These are phyloP conservation scores for Rhagologus leucostigma DNA, from an alignment of 2,113 vertebrate species.

Conservation along the genomic window DNA sequence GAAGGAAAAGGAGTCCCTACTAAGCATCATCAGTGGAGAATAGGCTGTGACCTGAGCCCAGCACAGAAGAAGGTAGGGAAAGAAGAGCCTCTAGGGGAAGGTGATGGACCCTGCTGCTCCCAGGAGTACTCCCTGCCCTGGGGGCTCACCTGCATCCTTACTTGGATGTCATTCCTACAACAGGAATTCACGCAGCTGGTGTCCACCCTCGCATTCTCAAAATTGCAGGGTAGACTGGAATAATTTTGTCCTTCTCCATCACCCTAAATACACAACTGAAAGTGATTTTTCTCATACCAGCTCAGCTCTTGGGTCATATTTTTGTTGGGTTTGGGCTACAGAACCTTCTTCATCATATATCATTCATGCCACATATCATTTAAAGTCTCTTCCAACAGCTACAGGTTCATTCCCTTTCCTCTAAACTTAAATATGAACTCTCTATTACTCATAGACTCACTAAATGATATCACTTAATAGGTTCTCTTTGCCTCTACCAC, in stretches of 20 bases:
- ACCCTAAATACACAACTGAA: not conserved
- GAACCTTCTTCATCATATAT: not conserved
- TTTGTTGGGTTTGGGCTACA: not conserved
- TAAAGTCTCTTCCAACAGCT: not conserved
- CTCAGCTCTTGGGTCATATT: not conserved
- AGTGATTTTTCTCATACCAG: not conserved
- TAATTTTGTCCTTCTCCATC: not conserved
- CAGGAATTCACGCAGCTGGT: not conserved
- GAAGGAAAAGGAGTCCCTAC: not conserved
- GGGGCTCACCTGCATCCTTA: not conserved
- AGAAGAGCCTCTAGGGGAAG: not conserved
- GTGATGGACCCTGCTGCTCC: not conserved
- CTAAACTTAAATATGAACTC: constrained; percentile 14
- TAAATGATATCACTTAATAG: constrained; percentile 50
- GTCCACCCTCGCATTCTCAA: not conserved
- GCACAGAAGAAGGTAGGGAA: not conserved
- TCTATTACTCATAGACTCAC: not conserved
- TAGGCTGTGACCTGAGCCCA: not conserved
- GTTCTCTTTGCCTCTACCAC: constrained; percentile 26
- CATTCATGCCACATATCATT: not conserved
- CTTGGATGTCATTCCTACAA: not conserved
- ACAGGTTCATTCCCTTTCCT: not conserved
- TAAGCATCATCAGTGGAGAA: not conserved
- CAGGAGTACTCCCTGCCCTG: not conserved
- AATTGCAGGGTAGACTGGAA: not conserved